phyloP scores from a whole-genome alignment of 1,140 invertebrate genomes.

The Aphelenchoides besseyi region DNA sequence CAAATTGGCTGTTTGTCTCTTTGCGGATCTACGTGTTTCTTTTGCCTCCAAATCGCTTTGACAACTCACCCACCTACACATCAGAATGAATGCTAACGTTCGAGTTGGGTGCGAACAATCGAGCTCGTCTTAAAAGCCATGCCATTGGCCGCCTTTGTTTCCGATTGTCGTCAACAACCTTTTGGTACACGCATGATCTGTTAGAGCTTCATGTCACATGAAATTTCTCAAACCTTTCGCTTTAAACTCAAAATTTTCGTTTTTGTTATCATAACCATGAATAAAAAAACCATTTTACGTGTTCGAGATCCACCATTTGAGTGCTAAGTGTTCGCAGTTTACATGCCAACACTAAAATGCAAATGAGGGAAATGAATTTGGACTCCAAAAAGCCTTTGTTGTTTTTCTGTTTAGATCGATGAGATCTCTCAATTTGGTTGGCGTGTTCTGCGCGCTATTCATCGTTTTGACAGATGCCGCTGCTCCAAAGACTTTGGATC shows the following conservation, averaged over 20 bases:
- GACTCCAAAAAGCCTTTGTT: neutral
- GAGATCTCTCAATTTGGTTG: neutral
- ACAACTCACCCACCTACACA: neutral
- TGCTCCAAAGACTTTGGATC: constrained; percentile 64
- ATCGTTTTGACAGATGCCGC: neutral
- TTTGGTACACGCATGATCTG: neutral
- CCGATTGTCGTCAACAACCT: neutral
- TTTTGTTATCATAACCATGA: no score
- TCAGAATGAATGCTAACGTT: neutral
- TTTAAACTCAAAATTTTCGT: neutral
- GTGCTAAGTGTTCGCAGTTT: neutral
- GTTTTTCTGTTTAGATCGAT: neutral
- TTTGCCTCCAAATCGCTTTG: neutral
- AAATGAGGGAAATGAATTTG: neutral
- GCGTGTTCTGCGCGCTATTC: neutral
- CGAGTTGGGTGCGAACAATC: neutral
- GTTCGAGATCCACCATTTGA: no score
- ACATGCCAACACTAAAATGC: neutral
- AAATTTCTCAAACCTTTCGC: neutral
- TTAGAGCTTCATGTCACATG: neutral
- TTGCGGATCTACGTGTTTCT: neutral
- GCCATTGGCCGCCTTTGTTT: neutral
- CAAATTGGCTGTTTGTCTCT: neutral
- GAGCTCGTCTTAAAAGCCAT: neutral
- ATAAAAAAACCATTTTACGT: no score